phyloP scores from a whole-genome alignment of 2,113 vertebrate genomes.

The Sinosuthora webbiana region DNA sequence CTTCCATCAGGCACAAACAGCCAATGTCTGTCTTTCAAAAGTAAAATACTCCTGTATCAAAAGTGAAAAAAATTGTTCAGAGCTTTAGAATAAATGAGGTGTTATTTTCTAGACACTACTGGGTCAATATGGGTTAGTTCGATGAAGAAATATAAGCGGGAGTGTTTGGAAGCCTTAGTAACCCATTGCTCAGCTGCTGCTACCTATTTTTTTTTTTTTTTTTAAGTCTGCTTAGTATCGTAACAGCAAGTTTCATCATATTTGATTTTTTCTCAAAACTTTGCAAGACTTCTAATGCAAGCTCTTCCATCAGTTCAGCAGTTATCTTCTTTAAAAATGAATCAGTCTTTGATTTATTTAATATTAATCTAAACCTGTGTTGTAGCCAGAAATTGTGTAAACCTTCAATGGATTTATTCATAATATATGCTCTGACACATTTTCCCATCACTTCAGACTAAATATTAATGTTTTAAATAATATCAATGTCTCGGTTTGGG shows the following conservation, averaged over 20 bases:
- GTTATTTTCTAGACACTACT: background rate
- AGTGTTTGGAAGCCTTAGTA: background rate
- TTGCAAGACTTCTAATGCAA: background rate
- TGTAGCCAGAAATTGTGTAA: background rate
- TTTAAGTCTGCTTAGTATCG: background rate
- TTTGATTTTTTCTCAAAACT: background rate
- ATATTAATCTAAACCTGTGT: background rate
- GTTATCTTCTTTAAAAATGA: background rate
- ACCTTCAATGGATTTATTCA: background rate
- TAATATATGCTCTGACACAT: background rate
- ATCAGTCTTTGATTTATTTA: background rate
- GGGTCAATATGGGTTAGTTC: background rate
- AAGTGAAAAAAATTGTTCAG: background rate
- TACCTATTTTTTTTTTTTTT: background rate
- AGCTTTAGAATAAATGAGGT: background rate
- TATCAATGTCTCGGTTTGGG: no score
- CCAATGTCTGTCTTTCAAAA: background rate
- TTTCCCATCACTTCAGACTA: background rate
- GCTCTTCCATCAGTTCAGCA: background rate
- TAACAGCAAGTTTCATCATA: background rate
- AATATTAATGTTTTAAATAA: conserved; percentile 5
- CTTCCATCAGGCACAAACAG: background rate
- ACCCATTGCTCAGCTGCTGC: background rate
- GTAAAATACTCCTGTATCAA: background rate
- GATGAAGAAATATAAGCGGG: background rate